These are phyloP conservation scores for Halictus ligatus DNA, from an alignment of 2,888 invertebrate genomes.

Conservation along the genomic window DNA sequence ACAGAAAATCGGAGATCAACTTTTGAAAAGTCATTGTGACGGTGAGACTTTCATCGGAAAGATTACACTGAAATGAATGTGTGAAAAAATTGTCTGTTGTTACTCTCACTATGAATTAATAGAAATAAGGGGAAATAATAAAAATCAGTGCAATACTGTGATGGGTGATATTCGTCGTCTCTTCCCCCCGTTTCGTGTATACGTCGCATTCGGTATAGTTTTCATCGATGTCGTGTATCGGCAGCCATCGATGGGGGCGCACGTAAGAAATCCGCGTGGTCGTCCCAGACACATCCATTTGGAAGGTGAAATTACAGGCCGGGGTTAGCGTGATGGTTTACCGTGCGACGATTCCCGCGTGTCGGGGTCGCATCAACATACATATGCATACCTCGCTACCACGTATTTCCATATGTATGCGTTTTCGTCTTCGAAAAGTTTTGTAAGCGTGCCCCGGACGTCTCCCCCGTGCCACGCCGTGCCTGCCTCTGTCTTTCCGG, in stretches of 20 bases:
- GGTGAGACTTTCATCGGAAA: neutral
- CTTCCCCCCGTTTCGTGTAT: neutral
- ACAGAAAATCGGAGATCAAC: neutral
- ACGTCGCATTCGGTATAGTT: slow-evolving; percentile 53
- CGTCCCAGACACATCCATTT: slow-evolving; percentile 62
- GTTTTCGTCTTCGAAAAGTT: slow-evolving; percentile 57
- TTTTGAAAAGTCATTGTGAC: neutral
- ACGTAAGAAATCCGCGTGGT: slow-evolving; percentile 61
- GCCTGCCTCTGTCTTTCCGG: slow-evolving; percentile 57
- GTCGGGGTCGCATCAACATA: slow-evolving; percentile 28
- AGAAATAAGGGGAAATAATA: slow-evolving; percentile 12
- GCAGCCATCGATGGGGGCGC: slow-evolving; percentile 45
- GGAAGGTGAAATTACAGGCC: slow-evolving; percentile 59
- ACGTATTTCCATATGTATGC: slow-evolving; percentile 56
- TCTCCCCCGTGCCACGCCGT: slow-evolving; percentile 65
- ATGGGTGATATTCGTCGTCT: neutral
- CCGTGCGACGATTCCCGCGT: slow-evolving; percentile 36
- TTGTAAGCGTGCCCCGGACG: slow-evolving; percentile 15
- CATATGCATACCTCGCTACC: slow-evolving; percentile 33
- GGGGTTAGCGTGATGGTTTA: slow-evolving; percentile 55
- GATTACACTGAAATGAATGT: neutral
- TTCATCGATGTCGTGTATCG: slow-evolving; percentile 60
- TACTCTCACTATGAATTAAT: too few species aligned
- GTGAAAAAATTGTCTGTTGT: neutral
- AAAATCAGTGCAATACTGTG: neutral